phyloP scores from a whole-genome alignment of 2,888 invertebrate genomes.

The Xanthia togata region DNA sequence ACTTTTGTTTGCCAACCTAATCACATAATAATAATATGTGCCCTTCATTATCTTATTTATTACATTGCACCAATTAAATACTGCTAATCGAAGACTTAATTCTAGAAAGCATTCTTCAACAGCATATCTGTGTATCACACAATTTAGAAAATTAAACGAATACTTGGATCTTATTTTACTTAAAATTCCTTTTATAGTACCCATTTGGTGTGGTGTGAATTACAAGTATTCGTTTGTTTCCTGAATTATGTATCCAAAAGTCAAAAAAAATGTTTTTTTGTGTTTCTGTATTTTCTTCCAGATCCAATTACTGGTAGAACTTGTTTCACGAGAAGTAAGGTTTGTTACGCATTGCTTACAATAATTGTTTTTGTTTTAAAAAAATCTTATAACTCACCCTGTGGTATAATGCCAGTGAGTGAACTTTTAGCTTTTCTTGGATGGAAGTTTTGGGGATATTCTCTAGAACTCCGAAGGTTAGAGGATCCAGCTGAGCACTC shows the following conservation, averaged over 20 bases:
- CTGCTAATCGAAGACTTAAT: too few relatives aligned
- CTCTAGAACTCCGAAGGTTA: background rate
- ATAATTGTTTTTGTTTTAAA: background rate
- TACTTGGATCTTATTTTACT: conserved; percentile 1
- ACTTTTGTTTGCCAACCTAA: too few relatives aligned
- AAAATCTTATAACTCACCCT: background rate
- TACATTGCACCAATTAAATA: too few relatives aligned
- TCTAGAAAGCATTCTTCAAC: background rate
- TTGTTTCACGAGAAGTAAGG: background rate
- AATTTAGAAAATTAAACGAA: background rate
- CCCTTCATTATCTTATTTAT: too few relatives aligned
- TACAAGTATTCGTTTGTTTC: background rate
- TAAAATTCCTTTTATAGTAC: too few relatives aligned
- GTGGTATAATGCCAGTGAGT: background rate
- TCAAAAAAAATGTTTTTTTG: too few relatives aligned
- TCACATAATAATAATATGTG: too few relatives aligned
- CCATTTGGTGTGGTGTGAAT: background rate
- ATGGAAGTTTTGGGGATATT: background rate
- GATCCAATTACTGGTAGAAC: background rate
- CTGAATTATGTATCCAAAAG: background rate
- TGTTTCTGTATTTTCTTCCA: background rate
- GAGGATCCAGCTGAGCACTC: background rate
- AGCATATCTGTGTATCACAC: background rate
- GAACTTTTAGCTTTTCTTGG: background rate
- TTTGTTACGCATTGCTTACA: background rate